A percentile compares a stretch with the other conserved stretches of the same genome.
Evolutionary conservation across 2,888 invertebrate genomes (phyloP).

Genomic region (Cactoblastis cactorum): DNA sequence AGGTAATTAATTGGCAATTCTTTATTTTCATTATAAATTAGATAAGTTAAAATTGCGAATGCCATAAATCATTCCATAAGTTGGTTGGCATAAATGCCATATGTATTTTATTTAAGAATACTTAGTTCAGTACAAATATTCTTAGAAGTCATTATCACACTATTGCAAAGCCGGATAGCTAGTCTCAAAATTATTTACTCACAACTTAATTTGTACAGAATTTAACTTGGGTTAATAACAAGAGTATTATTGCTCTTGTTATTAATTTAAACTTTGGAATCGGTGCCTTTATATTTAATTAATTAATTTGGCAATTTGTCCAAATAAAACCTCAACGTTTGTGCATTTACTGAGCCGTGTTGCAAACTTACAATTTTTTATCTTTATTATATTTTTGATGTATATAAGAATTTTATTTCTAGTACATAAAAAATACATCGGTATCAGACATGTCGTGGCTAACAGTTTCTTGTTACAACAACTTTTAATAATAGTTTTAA

Average conservation of each 20-base stretch:
- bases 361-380: not conserved
- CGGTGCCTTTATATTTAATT: not conserved
- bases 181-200: conserved; percentile 5
- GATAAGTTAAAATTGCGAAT: no score
- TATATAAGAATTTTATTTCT: no score
- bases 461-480: no score
- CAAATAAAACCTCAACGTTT: conserved; percentile 8
- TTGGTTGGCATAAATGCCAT: no score
- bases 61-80: no score
- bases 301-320: conserved; percentile 11
- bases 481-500: no score
- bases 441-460: no score
- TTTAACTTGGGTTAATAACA: conserved; percentile 2
- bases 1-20: no score
- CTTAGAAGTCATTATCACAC: not conserved
- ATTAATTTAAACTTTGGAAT: no score
- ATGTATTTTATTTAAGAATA: not conserved
- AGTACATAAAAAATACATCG: no score
- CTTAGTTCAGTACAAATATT: not conserved
- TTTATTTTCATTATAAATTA: no score
- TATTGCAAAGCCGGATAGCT: not conserved
- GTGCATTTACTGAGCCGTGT: not conserved
- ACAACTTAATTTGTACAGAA: conserved; percentile 9
- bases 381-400: not conserved
- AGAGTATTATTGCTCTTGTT: no score